phyloP scores from a whole-genome alignment of 2,113 vertebrate genomes.

The Tricholaema leucomelas region DNA sequence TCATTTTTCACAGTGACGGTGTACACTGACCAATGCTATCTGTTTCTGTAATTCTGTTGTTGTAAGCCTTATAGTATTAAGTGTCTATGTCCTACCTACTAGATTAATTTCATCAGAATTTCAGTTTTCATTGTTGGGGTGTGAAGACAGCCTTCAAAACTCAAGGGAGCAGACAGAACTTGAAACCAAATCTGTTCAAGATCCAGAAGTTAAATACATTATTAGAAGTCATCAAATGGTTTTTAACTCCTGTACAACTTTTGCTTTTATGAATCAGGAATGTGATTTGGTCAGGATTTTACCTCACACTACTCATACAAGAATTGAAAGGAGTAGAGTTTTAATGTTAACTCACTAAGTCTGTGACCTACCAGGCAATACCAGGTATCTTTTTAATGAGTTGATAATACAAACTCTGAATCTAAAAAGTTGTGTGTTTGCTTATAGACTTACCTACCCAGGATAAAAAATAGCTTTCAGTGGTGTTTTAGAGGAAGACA shows the following conservation, averaged over 20 bases:
- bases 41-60: neutral
- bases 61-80: neutral
- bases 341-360: neutral
- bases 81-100: neutral
- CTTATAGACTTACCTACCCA: no score
- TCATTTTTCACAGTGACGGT: neutral
- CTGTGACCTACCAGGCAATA: neutral
- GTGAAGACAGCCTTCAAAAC: neutral
- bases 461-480: neutral
- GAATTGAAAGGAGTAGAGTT: neutral
- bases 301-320: neutral
- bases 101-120: neutral
- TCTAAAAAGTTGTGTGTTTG: neutral
- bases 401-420: neutral
- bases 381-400: neutral
- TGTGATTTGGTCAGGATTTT: neutral
- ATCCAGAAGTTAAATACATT: neutral
- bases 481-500: neutral
- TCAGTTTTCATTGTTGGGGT: neutral
- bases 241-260: neutral
- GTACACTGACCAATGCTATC: fast-evolving
- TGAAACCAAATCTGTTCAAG: neutral
- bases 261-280: neutral
- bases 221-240: neutral
- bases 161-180: neutral